phyloP scores from a whole-genome alignment of 1,140 invertebrate genomes.

The Apis laboriosa region DNA sequence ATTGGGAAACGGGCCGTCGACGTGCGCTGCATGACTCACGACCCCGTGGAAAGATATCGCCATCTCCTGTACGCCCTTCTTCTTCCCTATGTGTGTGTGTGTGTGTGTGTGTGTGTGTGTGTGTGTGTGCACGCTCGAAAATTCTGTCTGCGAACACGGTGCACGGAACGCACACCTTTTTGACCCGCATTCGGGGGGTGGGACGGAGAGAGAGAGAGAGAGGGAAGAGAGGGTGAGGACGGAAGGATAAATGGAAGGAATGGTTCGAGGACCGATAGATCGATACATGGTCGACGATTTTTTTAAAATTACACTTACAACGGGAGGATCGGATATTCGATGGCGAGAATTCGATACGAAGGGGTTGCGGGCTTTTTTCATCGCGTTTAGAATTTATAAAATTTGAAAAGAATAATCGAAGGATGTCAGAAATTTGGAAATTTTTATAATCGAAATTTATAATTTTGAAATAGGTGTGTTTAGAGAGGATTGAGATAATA shows the following conservation, averaged over 20 bases:
- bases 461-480: too few relatives aligned
- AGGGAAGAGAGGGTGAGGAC: background rate
- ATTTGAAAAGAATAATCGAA: too few relatives aligned
- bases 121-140: background rate
- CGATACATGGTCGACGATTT: slow-evolving; percentile 10
- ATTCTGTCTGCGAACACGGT: background rate
- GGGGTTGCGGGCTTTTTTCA: too few relatives aligned
- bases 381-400: too few relatives aligned
- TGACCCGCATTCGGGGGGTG: slow-evolving; percentile 25
- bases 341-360: background rate
- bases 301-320: too few relatives aligned
- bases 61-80: background rate
- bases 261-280: slow-evolving; percentile 3
- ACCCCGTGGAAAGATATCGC: slow-evolving; percentile 47
- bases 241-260: slow-evolving; percentile 24
- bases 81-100: background rate
- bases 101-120: too few relatives aligned
- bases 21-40: slow-evolving; percentile 66
- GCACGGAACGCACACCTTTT: slow-evolving; percentile 12
- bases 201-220: background rate
- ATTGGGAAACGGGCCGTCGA: slow-evolving; percentile 60
- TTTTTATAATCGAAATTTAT: too few relatives aligned
- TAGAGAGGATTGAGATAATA: too few relatives aligned
- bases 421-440: too few relatives aligned
- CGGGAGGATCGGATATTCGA: slow-evolving; percentile 9